phyloP scores from a whole-genome alignment of 1,140 invertebrate genomes.

The Drosophila serrata region DNA sequence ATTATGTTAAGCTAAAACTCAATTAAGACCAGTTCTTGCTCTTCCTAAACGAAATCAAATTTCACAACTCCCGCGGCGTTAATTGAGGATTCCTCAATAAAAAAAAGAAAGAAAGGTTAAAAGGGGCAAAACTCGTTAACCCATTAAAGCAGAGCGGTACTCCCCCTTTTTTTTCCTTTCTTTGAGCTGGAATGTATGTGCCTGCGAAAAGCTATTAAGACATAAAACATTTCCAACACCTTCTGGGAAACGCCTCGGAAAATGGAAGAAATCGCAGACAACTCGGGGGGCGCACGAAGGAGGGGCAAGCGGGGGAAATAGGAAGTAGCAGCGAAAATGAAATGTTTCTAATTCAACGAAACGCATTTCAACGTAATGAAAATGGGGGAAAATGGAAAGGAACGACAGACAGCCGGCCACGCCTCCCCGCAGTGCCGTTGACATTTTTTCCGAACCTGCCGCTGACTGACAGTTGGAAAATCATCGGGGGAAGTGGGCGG shows the following conservation, averaged over 20 bases:
- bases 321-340: constrained; percentile 50
- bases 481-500: constrained; percentile 11
- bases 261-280: constrained; percentile 10
- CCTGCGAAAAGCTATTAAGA: constrained; percentile 70
- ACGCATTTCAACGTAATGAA: constrained; percentile 79
- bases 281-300: neutral
- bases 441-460: constrained; percentile 60
- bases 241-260: constrained; percentile 54
- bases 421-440: constrained; percentile 53
- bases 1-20: constrained; percentile 44
- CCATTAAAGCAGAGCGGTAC: constrained; percentile 63
- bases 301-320: constrained; percentile 36
- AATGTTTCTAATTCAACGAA: constrained; percentile 76
- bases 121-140: constrained; percentile 66
- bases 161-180: constrained; percentile 40
- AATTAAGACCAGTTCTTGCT: constrained; percentile 47
- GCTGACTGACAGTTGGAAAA: constrained; percentile 43
- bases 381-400: constrained; percentile 64
- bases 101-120: constrained; percentile 33
- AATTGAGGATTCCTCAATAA: constrained; percentile 73
- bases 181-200: constrained; percentile 5
- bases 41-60: constrained; percentile 59
- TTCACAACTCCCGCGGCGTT: constrained; percentile 73
- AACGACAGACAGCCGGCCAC: constrained; percentile 38
- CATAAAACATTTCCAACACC: constrained; percentile 81